Evolutionary conservation across 2,888 invertebrate species (phyloP), one percentile per base, ranked within the genome.

Genomic region (Gryllus longicercus): DNA sequence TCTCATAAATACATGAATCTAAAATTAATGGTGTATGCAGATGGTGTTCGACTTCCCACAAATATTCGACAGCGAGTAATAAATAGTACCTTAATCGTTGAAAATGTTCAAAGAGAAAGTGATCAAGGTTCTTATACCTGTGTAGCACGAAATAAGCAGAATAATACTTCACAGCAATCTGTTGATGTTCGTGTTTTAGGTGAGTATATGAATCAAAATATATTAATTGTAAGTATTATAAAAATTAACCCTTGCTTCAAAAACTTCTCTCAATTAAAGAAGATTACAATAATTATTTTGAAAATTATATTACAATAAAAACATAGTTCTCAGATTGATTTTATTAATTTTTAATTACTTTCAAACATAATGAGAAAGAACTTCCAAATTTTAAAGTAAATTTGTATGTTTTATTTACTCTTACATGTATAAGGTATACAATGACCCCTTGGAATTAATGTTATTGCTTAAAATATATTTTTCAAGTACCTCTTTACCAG

Each of bases 121-220:
- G 90, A 91, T 84, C 89, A 89, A 82, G 90, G 90, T 75, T 86
- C 86, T 80, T 91, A 91, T 85, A 88, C 88, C 74, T 91, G 91
- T 85, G 87, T 87, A 2, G 91, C 90, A 2, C 86, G 86, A 78
- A 89, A 89, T 85, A 87, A 88, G 80, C 88, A 88, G 83, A 89
- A 88, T 79, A 85, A 86, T 80, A 86, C 87, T 50, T 86, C 88
- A 38, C 86, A 87, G 63, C 85, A 88, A 81, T 85, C 87, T 50
- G 87, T 88, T 76, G 87, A 87, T 80, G 85, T 88, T 80, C 86
- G 86, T 78, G 88, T 88, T 81, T 85, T 88, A 79, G 88, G 88
- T 88, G 84, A 87, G 87, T 85, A 63, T 79, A 75, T 75, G 23
- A 76, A 78, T 25, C 50, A n/a, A 38, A 3, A 51, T 25, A 11